These are phyloP conservation scores for Nycticorax nycticorax DNA, from an alignment of 2,113 vertebrate genomes.

Conservation along the genomic window DNA sequence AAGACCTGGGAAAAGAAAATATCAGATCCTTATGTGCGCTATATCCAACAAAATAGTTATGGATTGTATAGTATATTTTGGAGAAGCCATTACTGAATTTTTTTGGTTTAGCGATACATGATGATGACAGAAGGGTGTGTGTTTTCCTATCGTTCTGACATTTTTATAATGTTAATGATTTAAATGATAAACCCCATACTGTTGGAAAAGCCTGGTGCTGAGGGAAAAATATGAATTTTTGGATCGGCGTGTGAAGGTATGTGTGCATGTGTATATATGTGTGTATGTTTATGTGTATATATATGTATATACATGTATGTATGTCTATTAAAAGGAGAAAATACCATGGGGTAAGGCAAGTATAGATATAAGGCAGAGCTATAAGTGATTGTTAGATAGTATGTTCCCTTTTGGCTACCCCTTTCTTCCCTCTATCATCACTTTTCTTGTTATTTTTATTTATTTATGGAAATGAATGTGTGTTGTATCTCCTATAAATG, in stretches of 20 bases:
- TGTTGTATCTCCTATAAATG: neutral
- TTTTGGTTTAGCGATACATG: neutral
- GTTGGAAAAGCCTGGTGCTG: neutral
- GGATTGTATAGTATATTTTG: neutral
- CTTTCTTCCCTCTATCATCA: neutral
- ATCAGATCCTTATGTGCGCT: neutral
- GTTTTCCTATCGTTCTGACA: neutral
- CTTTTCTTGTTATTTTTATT: constrained; percentile 49
- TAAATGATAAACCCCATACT: neutral
- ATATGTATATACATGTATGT: constrained; percentile 36
- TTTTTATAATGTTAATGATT: neutral
- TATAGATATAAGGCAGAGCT: neutral
- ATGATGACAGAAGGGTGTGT: neutral
- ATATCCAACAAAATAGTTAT: neutral
- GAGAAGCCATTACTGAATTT: neutral
- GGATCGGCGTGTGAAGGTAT: rapidly evolving
- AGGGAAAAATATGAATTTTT: neutral
- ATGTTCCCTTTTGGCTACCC: neutral
- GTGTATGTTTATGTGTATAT: neutral
- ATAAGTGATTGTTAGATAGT: neutral
- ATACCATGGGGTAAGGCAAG: neutral
- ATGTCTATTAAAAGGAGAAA: constrained; percentile 5
- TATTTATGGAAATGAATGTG: constrained; percentile 39
- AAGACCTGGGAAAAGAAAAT: neutral
- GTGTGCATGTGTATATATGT: neutral